Conservation (phyloP, 2,888 invertebrate species). For the Griposia aprilina region DNA sequence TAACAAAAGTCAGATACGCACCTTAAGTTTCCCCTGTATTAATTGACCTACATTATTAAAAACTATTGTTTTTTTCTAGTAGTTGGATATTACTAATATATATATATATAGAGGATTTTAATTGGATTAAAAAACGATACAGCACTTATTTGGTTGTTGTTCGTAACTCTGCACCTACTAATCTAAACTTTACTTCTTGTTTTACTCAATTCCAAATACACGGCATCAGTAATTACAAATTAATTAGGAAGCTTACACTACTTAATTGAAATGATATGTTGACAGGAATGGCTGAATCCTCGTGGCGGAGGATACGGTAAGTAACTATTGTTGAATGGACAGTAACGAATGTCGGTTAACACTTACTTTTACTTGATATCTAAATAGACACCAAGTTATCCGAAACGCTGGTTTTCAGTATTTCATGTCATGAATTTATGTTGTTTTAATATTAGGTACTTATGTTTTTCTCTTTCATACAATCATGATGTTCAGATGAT, state of each 20-base stretch:
- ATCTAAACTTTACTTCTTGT: too few species aligned
- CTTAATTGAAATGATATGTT: neutral
- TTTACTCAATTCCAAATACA: neutral
- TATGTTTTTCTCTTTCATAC: neutral
- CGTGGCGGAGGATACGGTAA: neutral
- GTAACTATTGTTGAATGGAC: neutral
- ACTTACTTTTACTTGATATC: neutral
- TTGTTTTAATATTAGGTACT: neutral
- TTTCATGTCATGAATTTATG: neutral
- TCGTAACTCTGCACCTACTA: neutral
- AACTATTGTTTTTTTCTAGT: neutral
- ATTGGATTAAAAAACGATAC: neutral
- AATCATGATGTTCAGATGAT: neutral
- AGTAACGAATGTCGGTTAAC: too few species aligned
- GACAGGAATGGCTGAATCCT: too few species aligned
- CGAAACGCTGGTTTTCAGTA: neutral
- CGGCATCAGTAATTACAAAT: neutral
- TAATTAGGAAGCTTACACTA: neutral
- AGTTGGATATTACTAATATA: neutral
- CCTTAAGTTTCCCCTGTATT: neutral
- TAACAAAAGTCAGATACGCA: constrained; percentile 21
- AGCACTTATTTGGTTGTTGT: neutral
- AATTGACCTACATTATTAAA: neutral
- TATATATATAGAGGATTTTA: neutral
- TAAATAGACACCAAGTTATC: neutral